Conservation (phyloP, 2,797 vertebrate species). For the Caiman crocodilus region DNA sequence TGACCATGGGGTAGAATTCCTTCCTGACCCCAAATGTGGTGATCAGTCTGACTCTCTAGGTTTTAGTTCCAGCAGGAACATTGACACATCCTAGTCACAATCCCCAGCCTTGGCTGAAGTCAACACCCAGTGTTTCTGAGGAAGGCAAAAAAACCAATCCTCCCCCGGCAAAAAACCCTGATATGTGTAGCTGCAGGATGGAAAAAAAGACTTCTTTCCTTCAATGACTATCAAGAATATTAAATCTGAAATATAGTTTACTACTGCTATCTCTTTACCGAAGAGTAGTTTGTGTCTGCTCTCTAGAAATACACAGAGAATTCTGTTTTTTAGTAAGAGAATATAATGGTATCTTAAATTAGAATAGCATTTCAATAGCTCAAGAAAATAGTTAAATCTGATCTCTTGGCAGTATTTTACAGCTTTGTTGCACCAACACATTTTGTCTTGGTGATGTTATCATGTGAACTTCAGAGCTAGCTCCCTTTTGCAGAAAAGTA, state of each 20-base stretch:
- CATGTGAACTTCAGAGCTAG: background rate
- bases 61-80: too few relatives aligned
- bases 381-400: constrained; percentile 1
- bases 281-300: background rate
- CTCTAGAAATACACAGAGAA: background rate
- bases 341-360: background rate
- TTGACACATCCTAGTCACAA: too few relatives aligned
- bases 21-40: too few relatives aligned
- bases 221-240: constrained; percentile 25
- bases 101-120: too few relatives aligned
- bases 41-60: too few relatives aligned
- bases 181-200: too few relatives aligned
- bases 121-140: too few relatives aligned
- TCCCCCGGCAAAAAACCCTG: too few relatives aligned
- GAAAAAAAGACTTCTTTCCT: too few relatives aligned
- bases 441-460: background rate
- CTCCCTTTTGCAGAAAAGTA: background rate
- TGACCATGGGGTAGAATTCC: too few relatives aligned
- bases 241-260: constrained; percentile 14
- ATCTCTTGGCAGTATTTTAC: background rate
- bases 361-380: constrained; percentile 5
- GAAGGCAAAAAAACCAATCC: too few relatives aligned
- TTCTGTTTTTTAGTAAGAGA: background rate
- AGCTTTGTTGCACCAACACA: background rate
- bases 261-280: background rate